Conservation (phyloP, 2,888 invertebrate species). For the Rhingia campestris region DNA sequence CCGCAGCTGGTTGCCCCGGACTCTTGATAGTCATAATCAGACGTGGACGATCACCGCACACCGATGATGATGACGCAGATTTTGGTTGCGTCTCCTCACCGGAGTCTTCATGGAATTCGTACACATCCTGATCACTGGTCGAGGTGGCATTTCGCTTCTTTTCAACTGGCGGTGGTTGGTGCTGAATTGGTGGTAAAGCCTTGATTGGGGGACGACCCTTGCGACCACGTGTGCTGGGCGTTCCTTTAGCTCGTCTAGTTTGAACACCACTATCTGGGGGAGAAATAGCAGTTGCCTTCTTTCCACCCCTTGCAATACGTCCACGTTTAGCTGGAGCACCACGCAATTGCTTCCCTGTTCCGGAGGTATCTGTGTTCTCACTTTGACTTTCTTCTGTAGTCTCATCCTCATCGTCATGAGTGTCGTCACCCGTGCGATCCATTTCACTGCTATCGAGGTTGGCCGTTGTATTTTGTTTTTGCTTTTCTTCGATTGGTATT, state of each 20-base stretch:
- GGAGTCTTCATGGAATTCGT: slow-evolving; percentile 95
- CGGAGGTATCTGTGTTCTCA: slow-evolving; percentile 76
- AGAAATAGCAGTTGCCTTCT: slow-evolving; percentile 75
- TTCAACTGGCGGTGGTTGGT: slow-evolving; percentile 77
- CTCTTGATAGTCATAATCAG: slow-evolving; percentile 92
- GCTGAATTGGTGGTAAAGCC: slow-evolving; percentile 61
- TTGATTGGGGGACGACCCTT: slow-evolving; percentile 83
- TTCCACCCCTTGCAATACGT: slow-evolving; percentile 80
- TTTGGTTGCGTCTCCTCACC: slow-evolving; percentile 87
- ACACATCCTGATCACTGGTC: slow-evolving; percentile 87
- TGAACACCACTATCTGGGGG: slow-evolving; percentile 83
- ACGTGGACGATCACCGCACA: slow-evolving; percentile 85
- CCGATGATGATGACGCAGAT: slow-evolving; percentile 25
- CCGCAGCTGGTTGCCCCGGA: slow-evolving; percentile 81
- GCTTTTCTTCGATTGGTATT: slow-evolving; percentile 51
- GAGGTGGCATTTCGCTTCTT: slow-evolving; percentile 78
- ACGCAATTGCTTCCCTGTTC: slow-evolving; percentile 74
- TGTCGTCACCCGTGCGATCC: slow-evolving; percentile 76
- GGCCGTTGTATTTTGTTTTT: slow-evolving; percentile 49
- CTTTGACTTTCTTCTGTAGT: slow-evolving; percentile 75
- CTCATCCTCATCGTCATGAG: slow-evolving; percentile 81
- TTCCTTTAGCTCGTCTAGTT: slow-evolving; percentile 84
- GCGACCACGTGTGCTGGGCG: slow-evolving; percentile 80
- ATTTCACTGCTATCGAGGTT: slow-evolving; percentile 74
- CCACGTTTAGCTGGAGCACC: slow-evolving; percentile 78